Evolutionary conservation across 2,888 invertebrate species (phyloP).

Genomic region (Helleia helle): DNA sequence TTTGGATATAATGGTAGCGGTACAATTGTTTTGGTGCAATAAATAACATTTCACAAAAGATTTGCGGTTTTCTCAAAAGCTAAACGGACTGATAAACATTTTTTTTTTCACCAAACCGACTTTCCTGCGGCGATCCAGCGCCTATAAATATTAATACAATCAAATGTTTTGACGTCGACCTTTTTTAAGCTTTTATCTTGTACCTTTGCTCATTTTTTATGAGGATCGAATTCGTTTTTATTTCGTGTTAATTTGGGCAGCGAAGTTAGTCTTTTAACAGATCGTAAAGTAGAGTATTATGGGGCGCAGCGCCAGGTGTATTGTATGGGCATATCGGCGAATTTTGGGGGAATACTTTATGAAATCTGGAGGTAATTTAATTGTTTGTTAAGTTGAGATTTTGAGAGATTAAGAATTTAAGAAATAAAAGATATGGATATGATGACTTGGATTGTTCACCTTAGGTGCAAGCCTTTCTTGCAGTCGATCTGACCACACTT

Average conservation of each 20-base stretch:
- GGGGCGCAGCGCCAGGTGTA: constrained; percentile 55
- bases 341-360: constrained; percentile 10
- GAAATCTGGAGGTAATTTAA: too few relatives aligned
- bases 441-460: too few relatives aligned
- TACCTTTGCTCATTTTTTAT: constrained; percentile 68
- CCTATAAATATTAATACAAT: constrained; percentile 75
- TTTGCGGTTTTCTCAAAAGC: constrained; percentile 73
- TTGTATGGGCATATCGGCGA: constrained; percentile 23
- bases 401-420: too few relatives aligned
- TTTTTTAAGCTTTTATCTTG: constrained; percentile 71
- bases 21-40: constrained; percentile 70
- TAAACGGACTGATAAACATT: constrained; percentile 71
- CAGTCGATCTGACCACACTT: too few relatives aligned
- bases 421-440: too few relatives aligned
- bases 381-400: too few relatives aligned
- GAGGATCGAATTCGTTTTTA: constrained; percentile 65
- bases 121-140: constrained; percentile 65
- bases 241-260: constrained; percentile 74
- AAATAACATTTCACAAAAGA: constrained; percentile 70
- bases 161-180: constrained; percentile 74
- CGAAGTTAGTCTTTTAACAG: constrained; percentile 73
- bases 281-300: constrained; percentile 60
- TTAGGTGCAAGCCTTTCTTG: too few relatives aligned
- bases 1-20: constrained; percentile 66
- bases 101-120: constrained; percentile 51